Base-by-base conservation (phyloP, 2,113 vertebrate species). In the Poeciliopsis prolifica region DNA sequence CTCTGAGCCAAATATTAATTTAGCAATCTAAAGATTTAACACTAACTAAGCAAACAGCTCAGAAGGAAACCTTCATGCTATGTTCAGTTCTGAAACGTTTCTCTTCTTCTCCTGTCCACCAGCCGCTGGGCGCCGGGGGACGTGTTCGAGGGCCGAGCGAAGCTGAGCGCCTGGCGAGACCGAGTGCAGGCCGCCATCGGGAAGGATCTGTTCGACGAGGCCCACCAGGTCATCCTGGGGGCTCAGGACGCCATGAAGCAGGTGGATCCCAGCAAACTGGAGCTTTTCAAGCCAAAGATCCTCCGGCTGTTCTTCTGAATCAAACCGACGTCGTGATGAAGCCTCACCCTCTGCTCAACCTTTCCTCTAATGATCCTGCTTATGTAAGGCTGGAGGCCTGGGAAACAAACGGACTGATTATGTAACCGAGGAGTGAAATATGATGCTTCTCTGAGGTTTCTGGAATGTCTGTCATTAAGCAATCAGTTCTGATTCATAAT, bases 91-190 rank as follows among this genome's bases (percentile, higher is more conserved):
- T 35, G 11, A 37, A 37, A 33, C 10, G 24, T 15, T 9, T 22
- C 58, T 13, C 29, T 79, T 31, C 33, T 28, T 28, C 29, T 75
- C 7, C 7, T 79, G 26, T 75, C 28, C 28, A 17, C 30, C 84
- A 96, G 95, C 93, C 94, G 3, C 64, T 95, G 28, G 94, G 88
- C 35, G 83, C 89, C 2, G 93, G 94, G 6, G 14, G 92, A 95
- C 12, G n/a, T 95, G 72, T 95, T 95, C 33, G 92, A 93, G n/a
- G 93, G 89, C 31, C 87, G 90, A 4, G 91, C 94, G 0, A 91
- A 78, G 73, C 80, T 95, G 74, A 83, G 71, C 0, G 87, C 88
- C 15, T 94, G 93, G 95, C 82, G 90, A 44, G 88, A 89, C 79
- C 75, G 93, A 51, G 58, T 94, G 17, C 87, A 93, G 79, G 84